Conservation (phyloP, 2,797 vertebrate genomes). For the Amazona ochrocephala region DNA sequence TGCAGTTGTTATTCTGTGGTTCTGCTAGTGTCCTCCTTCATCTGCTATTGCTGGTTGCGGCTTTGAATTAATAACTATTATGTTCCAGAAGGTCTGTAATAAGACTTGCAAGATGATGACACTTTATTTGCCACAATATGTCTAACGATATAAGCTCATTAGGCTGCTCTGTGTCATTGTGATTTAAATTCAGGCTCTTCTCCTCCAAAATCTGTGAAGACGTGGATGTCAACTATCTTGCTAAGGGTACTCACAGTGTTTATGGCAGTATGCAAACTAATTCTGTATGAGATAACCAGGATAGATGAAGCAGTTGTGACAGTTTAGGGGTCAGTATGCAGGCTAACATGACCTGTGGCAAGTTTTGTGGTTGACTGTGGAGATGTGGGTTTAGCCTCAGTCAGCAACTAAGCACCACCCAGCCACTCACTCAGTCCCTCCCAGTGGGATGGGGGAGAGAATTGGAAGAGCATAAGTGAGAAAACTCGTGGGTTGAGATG, state of each 20-base stretch:
- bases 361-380: not conserved
- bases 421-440: not conserved
- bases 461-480: not conserved
- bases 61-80: not conserved
- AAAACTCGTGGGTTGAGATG: not conserved
- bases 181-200: not conserved
- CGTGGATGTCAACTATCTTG: not conserved
- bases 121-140: not conserved
- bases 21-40: not conserved
- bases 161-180: not conserved
- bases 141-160: not conserved
- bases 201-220: not conserved
- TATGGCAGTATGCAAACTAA: not conserved
- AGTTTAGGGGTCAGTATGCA: fast-evolving
- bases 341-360: not conserved
- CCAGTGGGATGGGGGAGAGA: not conserved
- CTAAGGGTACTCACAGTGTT: not conserved
- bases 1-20: not conserved
- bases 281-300: not conserved
- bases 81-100: not conserved
- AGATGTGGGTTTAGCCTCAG: not conserved
- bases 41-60: not conserved
- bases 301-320: not conserved
- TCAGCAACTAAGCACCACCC: not conserved
- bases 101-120: not conserved